Conservation (phyloP, 1,140 invertebrate species). For the Drosophila mayri region DNA sequence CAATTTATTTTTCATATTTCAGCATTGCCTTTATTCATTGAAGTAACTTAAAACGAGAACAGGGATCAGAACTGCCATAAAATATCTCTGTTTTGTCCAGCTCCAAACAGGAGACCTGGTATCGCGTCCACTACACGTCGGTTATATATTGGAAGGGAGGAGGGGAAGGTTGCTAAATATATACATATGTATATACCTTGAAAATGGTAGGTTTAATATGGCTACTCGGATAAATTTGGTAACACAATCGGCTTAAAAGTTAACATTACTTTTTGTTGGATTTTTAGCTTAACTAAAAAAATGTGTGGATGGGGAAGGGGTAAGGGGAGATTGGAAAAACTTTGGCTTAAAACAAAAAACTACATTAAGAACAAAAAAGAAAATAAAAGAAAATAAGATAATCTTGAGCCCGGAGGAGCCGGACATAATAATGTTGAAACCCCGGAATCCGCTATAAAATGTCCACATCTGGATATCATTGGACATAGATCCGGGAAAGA, state of each 20-base stretch:
- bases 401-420: conserved; percentile 2
- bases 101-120: conserved; percentile 5
- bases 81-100: not conserved
- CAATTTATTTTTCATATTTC: conserved; percentile 3
- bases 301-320: not conserved
- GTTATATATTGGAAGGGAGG: not conserved
- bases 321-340: not conserved
- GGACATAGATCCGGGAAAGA: not conserved
- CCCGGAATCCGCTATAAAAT: not conserved
- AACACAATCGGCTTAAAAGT: conserved; percentile 28
- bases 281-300: conserved; percentile 3
- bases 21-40: conserved; percentile 34
- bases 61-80: not conserved
- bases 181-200: not conserved
- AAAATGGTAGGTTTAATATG: conserved; percentile 16
- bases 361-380: not conserved
- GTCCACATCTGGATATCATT: not conserved
- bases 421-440: not conserved
- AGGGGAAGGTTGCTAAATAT: not conserved
- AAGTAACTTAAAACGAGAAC: conserved; percentile 37
- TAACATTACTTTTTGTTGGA: not conserved
- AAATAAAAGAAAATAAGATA: not conserved
- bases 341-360: conserved; percentile 17
- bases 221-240: conserved; percentile 28
- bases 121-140: conserved; percentile 5